Evolutionary conservation across 2,888 invertebrate genomes (phyloP), one percentile per base, ranked within the genome.

Genomic region (Phaedon cochleariae): DNA sequence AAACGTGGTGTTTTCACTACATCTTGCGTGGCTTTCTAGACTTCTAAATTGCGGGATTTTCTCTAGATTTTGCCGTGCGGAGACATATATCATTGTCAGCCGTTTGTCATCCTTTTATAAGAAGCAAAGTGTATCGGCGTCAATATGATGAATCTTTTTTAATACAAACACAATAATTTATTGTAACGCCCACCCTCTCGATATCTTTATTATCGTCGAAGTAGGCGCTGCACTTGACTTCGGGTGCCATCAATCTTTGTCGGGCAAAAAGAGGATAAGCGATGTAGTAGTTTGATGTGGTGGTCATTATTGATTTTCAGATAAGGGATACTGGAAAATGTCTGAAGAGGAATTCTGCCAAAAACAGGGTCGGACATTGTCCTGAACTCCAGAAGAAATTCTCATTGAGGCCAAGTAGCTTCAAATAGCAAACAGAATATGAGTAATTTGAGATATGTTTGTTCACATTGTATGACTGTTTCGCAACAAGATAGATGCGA

Each of bases 91-190:
- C 41, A 41, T 15, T 41, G 41, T 41, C 41, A 41, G 41, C 41
- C 41, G 41, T 41, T 41, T 41, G 41, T 41, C 41, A 41, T 41
- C 41, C 41, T 41, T 12, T 3, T 10, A 41, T 41, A 41, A 41
- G 15, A 41, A 41, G 41, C 41, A 41, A 41, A 41, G 41, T 41
- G 15, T 41, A 41, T 65, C 53, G 65, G 62, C 65, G 69, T 75
- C 74, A 73, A 65, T 72, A 74, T 81, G 80, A 81, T 80, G 77
- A 79, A 80, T 80, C 78, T 76, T 73, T 71, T 76, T 77, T 77
- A 79, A 79, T 77, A 79, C 77, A 81, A 80, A 79, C 79, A 79
- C 72, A 77, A 80, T 81, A 79, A 79, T 80, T 81, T 80, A 79
- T 80, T 77, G 77, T 77, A 76, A 79, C 76, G 77, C 78, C 74